Evolutionary conservation across 1,140 invertebrate species (phyloP), one percentile per base, ranked within the genome.

Genomic region (Zaprionus tsacasi): DNA sequence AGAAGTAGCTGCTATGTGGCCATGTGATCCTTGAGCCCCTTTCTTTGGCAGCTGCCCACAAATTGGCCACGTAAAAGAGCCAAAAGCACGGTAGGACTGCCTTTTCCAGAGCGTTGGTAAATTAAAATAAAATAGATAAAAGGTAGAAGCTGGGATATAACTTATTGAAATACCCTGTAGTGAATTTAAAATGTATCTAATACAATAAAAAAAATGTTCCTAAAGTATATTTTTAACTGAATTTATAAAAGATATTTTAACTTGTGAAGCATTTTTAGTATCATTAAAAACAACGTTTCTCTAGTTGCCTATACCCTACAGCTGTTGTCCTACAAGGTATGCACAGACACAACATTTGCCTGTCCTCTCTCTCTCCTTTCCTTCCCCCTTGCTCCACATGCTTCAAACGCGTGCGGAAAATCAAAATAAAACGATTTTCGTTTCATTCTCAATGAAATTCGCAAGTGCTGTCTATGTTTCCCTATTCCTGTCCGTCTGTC

Each of bases 371-470:
- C 10, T 45, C 55, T 48, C 45, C 45, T 35, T 52, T 63, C 33
- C 13, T 30, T 36, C 7, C 38, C 21, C 21, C 21, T 33, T 21
- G 25, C 30, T 45, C 13, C n/a, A 43, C 68, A 74, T 75, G 36
- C 43, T 54, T 72, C 60, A 66, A 60, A 85, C 76, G 82, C 81
- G 82, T 87, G 82, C 79, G 61, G 82, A 86, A 86, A 86, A 87
- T 87, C 82, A 86, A 86, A 86, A 86, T 86, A 86, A 86, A 86
- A 86, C 82, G 82, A 75, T 86, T 86, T 87, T 87, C 82, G 82
- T 86, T 85, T 86, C 82, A 86, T 86, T 86, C 79, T 76, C 82
- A 86, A 87, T 86, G 82, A 86, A 86, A 86, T 85, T 87, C 81
- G 81, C 81, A 82, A 76, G 75, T 85, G 63, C 70, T 56, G 43